Base-by-base conservation (phyloP, 2,888 invertebrate genomes). In the Zonitis immaculata region DNA sequence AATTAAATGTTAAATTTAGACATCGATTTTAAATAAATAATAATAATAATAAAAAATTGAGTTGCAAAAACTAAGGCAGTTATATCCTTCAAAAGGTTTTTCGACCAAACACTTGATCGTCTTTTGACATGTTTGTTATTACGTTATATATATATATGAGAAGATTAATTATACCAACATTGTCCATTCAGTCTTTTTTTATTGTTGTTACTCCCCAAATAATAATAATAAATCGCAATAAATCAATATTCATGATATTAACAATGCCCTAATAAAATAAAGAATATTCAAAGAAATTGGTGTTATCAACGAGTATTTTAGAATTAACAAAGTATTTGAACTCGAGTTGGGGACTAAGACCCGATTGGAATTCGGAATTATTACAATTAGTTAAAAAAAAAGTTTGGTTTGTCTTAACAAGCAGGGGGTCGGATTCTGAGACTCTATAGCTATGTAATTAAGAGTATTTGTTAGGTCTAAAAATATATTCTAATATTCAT, bases 141-240 rank as follows among this genome's bases (percentile, higher is more conserved):
- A 25, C 43, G 47, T 49, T 54, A 49, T 47, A 49, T 35, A 49
- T 47, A 49, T 35, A 54, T 49, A 54, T 32, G 32, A 49, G 49
- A 54, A 54, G 54, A 54, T 54, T 54, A 54, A 54, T 54, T 54
- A 54, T 50, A 28, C 43, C 27, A 50, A 49, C 47, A 50, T 54
- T 54, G 54, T 54, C 54, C 47, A 53, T 44, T 43, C 20, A 16
- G 27, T 53, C 45, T 53, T 49, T 48, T 45, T 45, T 46, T 20
- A 9, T 8, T 3, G 1, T 11, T 5, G 8, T 20, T n/a, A n/a
- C n/a, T n/a, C n/a, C n/a, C n/a, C 3, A 4, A 35, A 18, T 8
- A 9, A 2, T 8, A 20, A 0, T 39, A 16, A 16, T 49, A 47
- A 50, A 35, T 47, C 32, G 46, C 44, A 43, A 26, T 46, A 47